phyloP scores from a whole-genome alignment of 2,113 vertebrate genomes.

The Pithys albifrons region DNA sequence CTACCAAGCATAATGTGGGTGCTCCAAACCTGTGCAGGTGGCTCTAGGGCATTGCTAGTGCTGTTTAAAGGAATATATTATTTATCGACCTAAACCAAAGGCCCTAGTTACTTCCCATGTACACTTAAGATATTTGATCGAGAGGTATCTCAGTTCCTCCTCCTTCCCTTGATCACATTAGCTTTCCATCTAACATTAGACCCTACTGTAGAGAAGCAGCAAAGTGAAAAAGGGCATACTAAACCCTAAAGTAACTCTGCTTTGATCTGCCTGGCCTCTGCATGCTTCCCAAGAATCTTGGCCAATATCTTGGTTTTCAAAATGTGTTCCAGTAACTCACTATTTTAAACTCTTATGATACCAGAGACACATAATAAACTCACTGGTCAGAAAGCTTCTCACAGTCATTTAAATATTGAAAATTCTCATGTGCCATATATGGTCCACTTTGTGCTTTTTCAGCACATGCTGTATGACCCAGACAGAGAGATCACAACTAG shows the following conservation, averaged over 20 bases:
- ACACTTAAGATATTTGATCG: background rate
- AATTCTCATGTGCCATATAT: background rate
- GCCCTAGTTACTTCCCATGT: background rate
- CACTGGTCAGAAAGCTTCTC: background rate
- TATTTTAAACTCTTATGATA: background rate
- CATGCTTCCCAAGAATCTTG: background rate
- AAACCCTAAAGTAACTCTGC: background rate
- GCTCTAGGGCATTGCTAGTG: background rate
- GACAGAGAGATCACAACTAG: background rate
- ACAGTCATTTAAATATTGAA: background rate
- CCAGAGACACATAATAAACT: background rate
- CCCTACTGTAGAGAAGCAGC: background rate
- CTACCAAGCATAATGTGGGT: background rate
- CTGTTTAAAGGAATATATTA: background rate
- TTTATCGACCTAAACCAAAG: background rate
- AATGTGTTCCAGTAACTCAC: background rate
- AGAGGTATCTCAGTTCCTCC: background rate
- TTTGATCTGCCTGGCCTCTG: background rate
- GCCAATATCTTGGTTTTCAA: background rate
- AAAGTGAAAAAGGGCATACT: background rate
- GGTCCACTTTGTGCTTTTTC: background rate
- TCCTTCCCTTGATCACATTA: background rate
- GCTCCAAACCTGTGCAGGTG: background rate
- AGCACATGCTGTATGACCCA: background rate
- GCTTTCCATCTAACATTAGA: background rate